These are phyloP conservation scores for Emydoidea blandingii DNA, from an alignment of 2,797 vertebrate species.

Conservation along the genomic window DNA sequence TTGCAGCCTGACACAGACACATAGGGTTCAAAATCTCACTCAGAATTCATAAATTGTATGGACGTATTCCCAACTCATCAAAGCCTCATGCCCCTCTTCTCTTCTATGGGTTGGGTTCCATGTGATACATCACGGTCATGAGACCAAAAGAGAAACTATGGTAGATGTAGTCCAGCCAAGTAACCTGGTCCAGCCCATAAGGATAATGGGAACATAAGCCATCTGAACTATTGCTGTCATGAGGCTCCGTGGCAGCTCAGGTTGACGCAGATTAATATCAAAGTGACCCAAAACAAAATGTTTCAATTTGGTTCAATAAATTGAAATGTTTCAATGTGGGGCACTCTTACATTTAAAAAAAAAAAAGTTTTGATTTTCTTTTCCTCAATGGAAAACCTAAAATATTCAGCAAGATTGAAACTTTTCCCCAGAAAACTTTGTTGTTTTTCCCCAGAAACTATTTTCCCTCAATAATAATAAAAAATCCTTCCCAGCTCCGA, in stretches of 20 bases:
- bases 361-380: no score
- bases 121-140: not conserved
- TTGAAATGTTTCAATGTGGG: not conserved
- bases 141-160: not conserved
- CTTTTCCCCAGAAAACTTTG: not conserved
- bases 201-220: not conserved
- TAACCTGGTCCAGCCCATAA: not conserved
- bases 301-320: not conserved
- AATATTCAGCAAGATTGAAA: not conserved
- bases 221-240: not conserved
- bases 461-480: not conserved
- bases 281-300: not conserved
- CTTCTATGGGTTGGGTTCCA: no score
- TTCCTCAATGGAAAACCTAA: not conserved
- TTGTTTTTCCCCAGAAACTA: not conserved
- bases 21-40: no score
- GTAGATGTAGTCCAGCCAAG: not conserved
- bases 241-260: not conserved
- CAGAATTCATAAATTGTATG: no score
- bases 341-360: no score
- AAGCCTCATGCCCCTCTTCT: no score
- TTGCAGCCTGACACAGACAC: not conserved
- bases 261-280: not conserved
- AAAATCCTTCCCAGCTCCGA: not conserved
- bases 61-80: no score